These are phyloP conservation scores for Trematomus bernacchii DNA, from an alignment of 2,797 vertebrate species.

Conservation along the genomic window DNA sequence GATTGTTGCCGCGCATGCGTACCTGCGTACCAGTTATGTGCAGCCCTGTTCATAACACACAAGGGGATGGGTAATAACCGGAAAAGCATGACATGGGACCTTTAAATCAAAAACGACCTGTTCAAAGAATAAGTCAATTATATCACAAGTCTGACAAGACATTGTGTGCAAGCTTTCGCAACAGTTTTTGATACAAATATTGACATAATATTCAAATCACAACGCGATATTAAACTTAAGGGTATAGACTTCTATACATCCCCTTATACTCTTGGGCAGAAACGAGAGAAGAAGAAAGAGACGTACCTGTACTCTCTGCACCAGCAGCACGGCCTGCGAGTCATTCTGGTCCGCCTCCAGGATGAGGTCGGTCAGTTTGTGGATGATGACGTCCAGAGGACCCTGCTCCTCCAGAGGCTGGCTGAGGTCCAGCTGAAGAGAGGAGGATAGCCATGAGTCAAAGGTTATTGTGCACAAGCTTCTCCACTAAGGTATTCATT, in stretches of 20 bases:
- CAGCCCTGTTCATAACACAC: no score
- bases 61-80: no score
- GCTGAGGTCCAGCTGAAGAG: slow-evolving; percentile 92
- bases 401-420: slow-evolving; percentile 96
- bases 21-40: no score
- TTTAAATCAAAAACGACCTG: background rate
- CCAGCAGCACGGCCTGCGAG: slow-evolving; percentile 92
- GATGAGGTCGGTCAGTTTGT: slow-evolving; percentile 98
- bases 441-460: slow-evolving; percentile 46
- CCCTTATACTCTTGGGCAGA: background rate
- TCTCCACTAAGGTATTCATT: slow-evolving; percentile 13
- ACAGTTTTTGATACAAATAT: background rate
- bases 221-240: no score
- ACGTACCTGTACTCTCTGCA: slow-evolving; percentile 95
- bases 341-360: slow-evolving; percentile 98
- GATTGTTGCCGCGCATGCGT: no score
- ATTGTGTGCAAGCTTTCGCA: background rate
- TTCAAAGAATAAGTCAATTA: slow-evolving; percentile 11
- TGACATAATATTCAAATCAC: background rate
- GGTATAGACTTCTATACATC: background rate
- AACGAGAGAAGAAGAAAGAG: background rate
- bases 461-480: slow-evolving; percentile 1
- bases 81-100: no score
- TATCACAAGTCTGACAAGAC: background rate
- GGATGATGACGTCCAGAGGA: slow-evolving; percentile 97